A percentile compares a stretch with the other conserved stretches of the same genome.
Evolutionary conservation across 2,113 vertebrate genomes (phyloP).

Genomic region (Pelusios castaneus): DNA sequence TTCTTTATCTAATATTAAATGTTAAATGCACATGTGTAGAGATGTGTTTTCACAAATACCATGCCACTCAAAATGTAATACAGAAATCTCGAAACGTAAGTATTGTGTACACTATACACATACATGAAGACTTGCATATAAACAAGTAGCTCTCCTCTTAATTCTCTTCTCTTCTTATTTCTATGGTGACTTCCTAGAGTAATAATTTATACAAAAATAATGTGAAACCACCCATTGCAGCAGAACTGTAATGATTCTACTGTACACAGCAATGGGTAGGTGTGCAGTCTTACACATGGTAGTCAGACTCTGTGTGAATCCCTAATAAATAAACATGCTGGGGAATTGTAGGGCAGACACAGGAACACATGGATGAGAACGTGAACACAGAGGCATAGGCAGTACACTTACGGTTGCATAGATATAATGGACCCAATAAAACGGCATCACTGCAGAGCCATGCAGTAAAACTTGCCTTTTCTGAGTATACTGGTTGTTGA

Average conservation of each 20-base stretch:
- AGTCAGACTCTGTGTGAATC: not conserved
- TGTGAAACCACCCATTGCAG: not conserved
- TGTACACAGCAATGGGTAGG: fast-evolving
- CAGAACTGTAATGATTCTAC: not conserved
- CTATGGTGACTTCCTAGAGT: not conserved
- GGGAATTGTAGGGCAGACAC: not conserved
- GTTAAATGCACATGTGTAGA: not conserved
- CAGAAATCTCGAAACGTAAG: not conserved
- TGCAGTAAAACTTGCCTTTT: slow-evolving; percentile 1
- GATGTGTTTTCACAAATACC: not conserved
- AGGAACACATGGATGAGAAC: not conserved
- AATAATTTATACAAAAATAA: not conserved
- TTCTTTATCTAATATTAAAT: not conserved
- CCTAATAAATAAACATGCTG: not conserved
- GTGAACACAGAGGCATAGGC: not conserved
- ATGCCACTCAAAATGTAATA: not conserved
- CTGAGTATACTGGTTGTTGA: not conserved
- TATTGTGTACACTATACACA: not conserved
- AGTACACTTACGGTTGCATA: not conserved
- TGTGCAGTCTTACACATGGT: not conserved
- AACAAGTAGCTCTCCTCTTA: not conserved
- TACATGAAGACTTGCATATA: not conserved
- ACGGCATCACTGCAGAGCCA: not conserved
- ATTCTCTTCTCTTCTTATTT: not conserved
- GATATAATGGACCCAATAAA: not conserved